phyloP scores from a whole-genome alignment of 2,113 vertebrate genomes.

The Erinaceus europaeus region DNA sequence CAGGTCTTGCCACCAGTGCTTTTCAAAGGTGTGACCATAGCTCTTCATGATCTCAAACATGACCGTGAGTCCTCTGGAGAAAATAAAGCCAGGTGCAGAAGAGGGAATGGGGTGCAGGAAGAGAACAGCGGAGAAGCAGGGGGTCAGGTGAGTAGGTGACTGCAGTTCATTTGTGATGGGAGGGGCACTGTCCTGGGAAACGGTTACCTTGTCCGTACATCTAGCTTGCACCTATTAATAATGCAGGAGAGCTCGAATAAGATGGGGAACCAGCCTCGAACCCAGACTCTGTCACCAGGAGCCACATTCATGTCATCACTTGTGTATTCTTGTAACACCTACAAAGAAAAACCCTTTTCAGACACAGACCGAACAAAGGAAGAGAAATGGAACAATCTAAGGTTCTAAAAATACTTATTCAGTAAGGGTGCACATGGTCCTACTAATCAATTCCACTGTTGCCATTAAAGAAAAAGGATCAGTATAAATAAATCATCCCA shows the following conservation, averaged over 20 bases:
- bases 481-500: too few relatives aligned
- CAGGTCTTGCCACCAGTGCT: conserved; percentile 99
- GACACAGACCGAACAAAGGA: not conserved
- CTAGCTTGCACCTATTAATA: conserved; percentile 97
- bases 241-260: conserved; percentile 98
- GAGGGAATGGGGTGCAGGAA: not conserved
- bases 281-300: conserved; percentile 96
- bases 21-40: conserved; percentile 95
- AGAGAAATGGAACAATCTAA: not conserved
- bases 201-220: conserved; percentile 93
- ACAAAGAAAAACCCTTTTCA: conserved; percentile 39
- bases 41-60: conserved; percentile 99
- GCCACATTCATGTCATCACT: conserved; percentile 99
- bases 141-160: not conserved
- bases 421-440: not conserved
- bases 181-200: not conserved
- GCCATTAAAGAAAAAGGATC: too few relatives aligned
- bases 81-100: conserved; percentile 14
- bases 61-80: conserved; percentile 93
- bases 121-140: not conserved
- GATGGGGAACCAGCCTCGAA: conserved; percentile 98
- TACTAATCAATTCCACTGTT: too few relatives aligned
- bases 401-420: not conserved
- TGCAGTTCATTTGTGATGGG: not conserved
- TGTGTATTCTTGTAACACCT: conserved; percentile 97